Evolutionary conservation across 2,797 vertebrate genomes (phyloP).

Genomic region (Melanotaenia maccullochi): DNA sequence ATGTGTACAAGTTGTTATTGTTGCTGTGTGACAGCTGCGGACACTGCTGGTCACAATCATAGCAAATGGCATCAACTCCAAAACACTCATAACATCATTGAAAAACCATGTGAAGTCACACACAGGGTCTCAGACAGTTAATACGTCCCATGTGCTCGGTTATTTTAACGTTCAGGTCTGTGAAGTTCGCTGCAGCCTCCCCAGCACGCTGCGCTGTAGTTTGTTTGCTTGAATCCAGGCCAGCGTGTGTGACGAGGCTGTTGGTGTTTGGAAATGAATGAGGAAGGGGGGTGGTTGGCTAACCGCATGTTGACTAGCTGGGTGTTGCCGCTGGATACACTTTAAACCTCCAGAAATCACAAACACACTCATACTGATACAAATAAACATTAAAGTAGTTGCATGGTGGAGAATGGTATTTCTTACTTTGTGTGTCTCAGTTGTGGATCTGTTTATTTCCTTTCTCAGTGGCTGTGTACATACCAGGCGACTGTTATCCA

Average conservation of each 20-base stretch:
- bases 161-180: conserved; percentile 33
- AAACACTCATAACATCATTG: conserved; percentile 16
- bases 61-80: not conserved
- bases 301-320: conserved; percentile 75
- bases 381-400: conserved; percentile 24
- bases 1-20: conserved; percentile 15
- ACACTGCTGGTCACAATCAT: conserved; percentile 6
- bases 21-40: conserved; percentile 21
- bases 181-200: conserved; percentile 45
- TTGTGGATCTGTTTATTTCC: conserved; percentile 67
- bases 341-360: conserved; percentile 62
- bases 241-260: conserved; percentile 62
- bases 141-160: conserved; percentile 31
- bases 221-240: conserved; percentile 72
- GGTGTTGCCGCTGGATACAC: conserved; percentile 77
- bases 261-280: conserved; percentile 64
- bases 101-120: conserved; percentile 14
- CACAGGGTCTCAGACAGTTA: conserved; percentile 20
- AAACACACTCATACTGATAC: conserved; percentile 34
- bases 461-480: conserved; percentile 70
- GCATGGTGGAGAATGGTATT: conserved; percentile 4
- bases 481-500: conserved; percentile 61
- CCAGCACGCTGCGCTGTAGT: conserved; percentile 39
- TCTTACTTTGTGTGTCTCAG: conserved; percentile 5
- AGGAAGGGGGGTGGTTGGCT: conserved; percentile 13